Base-by-base conservation (phyloP, 2,888 invertebrate genomes). In the Pseudolycoriella hygida region DNA sequence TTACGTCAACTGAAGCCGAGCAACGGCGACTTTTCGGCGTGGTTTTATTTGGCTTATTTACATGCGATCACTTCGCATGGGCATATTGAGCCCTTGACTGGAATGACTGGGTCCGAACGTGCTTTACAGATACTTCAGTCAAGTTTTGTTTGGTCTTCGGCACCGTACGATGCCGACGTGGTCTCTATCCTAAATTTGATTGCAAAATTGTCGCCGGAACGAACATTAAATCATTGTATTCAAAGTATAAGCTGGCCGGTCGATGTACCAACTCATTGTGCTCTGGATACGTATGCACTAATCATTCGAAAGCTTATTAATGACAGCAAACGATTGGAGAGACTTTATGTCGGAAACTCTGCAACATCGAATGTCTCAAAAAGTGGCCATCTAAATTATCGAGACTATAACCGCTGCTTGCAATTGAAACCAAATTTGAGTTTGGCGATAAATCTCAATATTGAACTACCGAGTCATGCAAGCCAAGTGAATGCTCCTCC, bases 1-100 rank as follows among this genome's bases (percentile, higher is more conserved):
- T 43, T 17, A 2, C n/a, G 34, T n/a, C 32, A 32, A 18, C 14
- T 43, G n/a, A 43, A 43, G 18, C 18, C 34, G 2, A 43, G 32
- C 17, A 31, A 42, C 17, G 14, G 43, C 8, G 17, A 18, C 14
- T 34, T 31, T 34, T 17, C 32, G n/a, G 31, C 43, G n/a, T 43
- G 43, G 43, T 43, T 43, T 8, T 43, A 43, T 43, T 12, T 43
- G n/a, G 43, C 43, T 2, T 34, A 43, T 18, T 34, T 43, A 18
- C 43, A 43, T 18, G 43, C 43, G 18, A n/a, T 43, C 32, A 43
- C 43, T 17, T 43, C 43, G 8, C 43, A 34, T 18, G 32, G 32
- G 8, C 15, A 32, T 17, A 17, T 34, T 3, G 43, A 43, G 17
- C 43, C 43, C 18, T 32, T 43, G 6, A 43, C 34, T 17, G 43